Evolutionary conservation across 1,140 invertebrate genomes (phyloP), one percentile per base, ranked within the genome.

Genomic region (Diorhabda sublineata): DNA sequence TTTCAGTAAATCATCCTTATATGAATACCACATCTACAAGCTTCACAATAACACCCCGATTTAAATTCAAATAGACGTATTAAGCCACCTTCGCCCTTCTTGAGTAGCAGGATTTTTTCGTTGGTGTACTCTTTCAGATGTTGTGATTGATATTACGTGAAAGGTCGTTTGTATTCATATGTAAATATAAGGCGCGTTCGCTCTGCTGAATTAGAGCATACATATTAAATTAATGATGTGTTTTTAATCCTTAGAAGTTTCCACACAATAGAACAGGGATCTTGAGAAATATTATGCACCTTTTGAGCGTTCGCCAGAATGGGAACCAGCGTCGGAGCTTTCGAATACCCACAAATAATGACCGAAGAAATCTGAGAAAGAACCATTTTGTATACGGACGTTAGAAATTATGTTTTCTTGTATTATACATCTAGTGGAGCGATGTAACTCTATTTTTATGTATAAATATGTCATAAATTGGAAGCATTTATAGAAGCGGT

Each of bases 221-320:
- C 57, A 66, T 72, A 72, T 72, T 70, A 72, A 72, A 70, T 72
- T 72, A 72, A 72, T 72, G 71, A 72, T 67, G 68, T 72, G 71
- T 72, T 72, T 72, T 72, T 72, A 72, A 64, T 61, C 59, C 59
- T 26, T 45, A 58, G 43, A 66, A 70, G 43, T 66, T 66, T 65
- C 69, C 64, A 66, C 64, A 66, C 64, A 65, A 70, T 66, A 61
- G 58, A 44, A 56, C 59, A 11, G 47, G 6, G 59, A 56, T 47
- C 52, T 61, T 61, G 57, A 63, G 65, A n/a, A 45, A 61, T 58
- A 57, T 44, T 57, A 47, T 42, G 57, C 58, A 64, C 61, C 57
- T 64, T 62, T 62, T 68, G 42, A 69, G 64, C 45, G 45, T 6
- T 62, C 6, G 45, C 64, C 67, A 66, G 58, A 47, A 52, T 52